Evolutionary conservation across 2,888 invertebrate genomes (phyloP).

Genomic region (Onchidella celtica): DNA sequence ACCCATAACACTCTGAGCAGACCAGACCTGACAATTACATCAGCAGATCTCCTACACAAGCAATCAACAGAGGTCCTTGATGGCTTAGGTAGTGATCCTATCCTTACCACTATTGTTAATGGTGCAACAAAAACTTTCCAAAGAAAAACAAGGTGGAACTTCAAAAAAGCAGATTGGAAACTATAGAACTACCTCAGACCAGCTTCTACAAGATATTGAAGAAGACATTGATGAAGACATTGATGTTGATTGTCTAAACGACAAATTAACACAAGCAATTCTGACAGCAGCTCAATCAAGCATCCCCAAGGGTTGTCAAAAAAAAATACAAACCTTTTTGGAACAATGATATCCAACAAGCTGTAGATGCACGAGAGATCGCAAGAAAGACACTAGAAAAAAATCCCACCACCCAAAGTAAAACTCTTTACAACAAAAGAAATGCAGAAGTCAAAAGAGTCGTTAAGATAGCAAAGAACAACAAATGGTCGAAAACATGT

Average conservation of each 20-base stretch:
- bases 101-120: neutral
- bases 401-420: neutral
- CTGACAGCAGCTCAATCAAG: neutral
- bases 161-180: constrained; percentile 10
- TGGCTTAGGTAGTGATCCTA: constrained; percentile 2
- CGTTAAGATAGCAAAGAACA: neutral
- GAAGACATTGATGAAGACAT: neutral
- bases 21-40: neutral
- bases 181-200: neutral
- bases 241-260: neutral
- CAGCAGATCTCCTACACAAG: neutral
- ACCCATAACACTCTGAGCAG: neutral
- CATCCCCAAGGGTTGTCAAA: neutral
- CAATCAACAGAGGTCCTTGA: neutral
- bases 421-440: neutral
- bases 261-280: neutral
- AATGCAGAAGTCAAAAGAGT: neutral
- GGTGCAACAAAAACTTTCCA: neutral
- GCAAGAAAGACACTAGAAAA: neutral
- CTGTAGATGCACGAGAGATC: neutral
- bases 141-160: constrained; percentile 20
- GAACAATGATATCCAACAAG: neutral
- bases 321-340: constrained; percentile 1
- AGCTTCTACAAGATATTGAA: no score
- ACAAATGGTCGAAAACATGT: neutral